phyloP scores from a whole-genome alignment of 2,797 vertebrate genomes.

The Perdix hodgsoniae region DNA sequence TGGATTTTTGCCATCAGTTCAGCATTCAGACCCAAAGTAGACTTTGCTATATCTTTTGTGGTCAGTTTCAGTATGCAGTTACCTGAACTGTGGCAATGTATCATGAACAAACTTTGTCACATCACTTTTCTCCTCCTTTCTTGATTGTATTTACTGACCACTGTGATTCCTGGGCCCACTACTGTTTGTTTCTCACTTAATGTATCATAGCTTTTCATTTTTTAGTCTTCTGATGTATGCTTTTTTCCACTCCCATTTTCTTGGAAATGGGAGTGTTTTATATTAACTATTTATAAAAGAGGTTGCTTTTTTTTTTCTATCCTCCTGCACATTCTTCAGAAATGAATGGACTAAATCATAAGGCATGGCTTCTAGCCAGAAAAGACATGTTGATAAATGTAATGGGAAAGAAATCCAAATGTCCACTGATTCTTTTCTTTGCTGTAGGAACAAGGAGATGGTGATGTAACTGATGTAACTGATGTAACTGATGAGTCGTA shows the following conservation, averaged over 20 bases:
- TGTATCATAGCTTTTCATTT: neutral
- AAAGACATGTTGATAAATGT: neutral
- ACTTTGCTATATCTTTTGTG: neutral
- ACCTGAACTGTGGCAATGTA: neutral
- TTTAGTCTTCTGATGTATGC: neutral
- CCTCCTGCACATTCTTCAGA: neutral
- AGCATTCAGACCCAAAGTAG: neutral
- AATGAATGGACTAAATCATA: neutral
- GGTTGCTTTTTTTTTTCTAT: neutral
- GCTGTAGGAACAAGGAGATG: neutral
- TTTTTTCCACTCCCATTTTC: neutral
- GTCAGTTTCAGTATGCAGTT: neutral
- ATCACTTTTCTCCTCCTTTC: neutral
- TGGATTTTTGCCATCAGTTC: neutral
- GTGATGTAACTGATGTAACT: neutral
- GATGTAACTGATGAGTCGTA: neutral
- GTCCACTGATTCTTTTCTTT: neutral
- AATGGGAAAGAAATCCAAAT: neutral
- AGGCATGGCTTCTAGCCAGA: slow-evolving; percentile 5
- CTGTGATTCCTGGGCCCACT: neutral
- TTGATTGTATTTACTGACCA: neutral
- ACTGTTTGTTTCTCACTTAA: neutral
- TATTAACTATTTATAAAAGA: neutral
- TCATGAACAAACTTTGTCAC: neutral
- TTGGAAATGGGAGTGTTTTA: neutral